Evolutionary conservation across 2,888 invertebrate species (phyloP).

Genomic region (Sphinx pinastri): DNA sequence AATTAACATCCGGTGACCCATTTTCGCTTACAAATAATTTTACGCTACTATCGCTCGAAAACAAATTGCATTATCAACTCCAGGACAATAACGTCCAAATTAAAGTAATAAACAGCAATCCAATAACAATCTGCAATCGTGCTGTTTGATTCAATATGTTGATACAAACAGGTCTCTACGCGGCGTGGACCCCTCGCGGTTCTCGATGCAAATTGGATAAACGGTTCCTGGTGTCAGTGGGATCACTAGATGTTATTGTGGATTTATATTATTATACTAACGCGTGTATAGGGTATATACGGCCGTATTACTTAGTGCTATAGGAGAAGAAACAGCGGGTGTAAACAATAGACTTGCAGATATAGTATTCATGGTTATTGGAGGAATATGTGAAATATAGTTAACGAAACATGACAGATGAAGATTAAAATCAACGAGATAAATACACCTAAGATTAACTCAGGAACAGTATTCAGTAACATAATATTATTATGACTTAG

Average conservation of each 20-base stretch:
- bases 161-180: neutral
- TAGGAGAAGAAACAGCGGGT: neutral
- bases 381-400: too few relatives aligned
- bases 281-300: neutral
- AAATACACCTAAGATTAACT: too few relatives aligned
- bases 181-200: conserved; percentile 26
- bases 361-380: too few relatives aligned
- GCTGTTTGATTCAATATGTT: conserved; percentile 1
- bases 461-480: too few relatives aligned
- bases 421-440: too few relatives aligned
- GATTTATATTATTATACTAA: neutral
- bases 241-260: neutral
- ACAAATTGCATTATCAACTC: too few relatives aligned
- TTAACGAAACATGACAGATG: too few relatives aligned
- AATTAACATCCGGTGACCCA: too few relatives aligned
- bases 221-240: conserved; percentile 27
- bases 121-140: neutral
- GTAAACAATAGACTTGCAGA: neutral
- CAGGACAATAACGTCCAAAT: neutral
- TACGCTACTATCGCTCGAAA: too few relatives aligned
- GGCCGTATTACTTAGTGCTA: neutral
- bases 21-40: too few relatives aligned
- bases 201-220: conserved; percentile 39
- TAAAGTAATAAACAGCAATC: neutral
- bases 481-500: too few relatives aligned